A percentile compares a stretch with the other conserved stretches of the same genome.
phyloP scores from a whole-genome alignment of 2,113 vertebrate species.

The Halcyon senegalensis region DNA sequence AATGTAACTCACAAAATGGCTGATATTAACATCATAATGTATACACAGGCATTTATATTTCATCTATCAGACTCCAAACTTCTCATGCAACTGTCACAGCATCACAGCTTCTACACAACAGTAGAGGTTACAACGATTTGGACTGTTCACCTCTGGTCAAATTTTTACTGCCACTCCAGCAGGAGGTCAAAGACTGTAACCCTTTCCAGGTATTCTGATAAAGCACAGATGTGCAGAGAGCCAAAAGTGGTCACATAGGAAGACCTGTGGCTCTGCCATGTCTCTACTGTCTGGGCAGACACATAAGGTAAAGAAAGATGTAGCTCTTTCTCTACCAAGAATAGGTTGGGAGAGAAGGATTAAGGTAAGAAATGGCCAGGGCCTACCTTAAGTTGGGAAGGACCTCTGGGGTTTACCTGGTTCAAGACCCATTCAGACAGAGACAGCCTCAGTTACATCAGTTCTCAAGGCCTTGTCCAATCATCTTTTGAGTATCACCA shows the following conservation, averaged over 20 bases:
- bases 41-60: not conserved
- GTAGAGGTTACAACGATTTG: not conserved
- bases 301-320: not conserved
- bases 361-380: not conserved
- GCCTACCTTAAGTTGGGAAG: not conserved
- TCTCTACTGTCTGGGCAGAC: not conserved
- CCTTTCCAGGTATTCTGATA: not conserved
- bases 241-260: not conserved
- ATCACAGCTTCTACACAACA: not conserved
- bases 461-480: not conserved
- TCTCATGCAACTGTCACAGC: not conserved
- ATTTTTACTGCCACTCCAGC: not conserved
- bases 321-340: not conserved
- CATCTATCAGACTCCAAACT: not conserved
- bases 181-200: not conserved
- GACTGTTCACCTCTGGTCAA: not conserved
- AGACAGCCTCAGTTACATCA: not conserved
- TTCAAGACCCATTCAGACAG: not conserved
- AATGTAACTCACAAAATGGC: not conserved
- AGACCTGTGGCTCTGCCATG: not conserved
- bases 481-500: not conserved
- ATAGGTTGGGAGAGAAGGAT: not conserved
- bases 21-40: not conserved
- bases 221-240: not conserved
- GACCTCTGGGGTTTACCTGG: not conserved